Percentiles rank a stretch among this genome's conserved stretches.
Conservation (phyloP, 2,888 invertebrate genomes). For the Odontothrips loti region DNA sequence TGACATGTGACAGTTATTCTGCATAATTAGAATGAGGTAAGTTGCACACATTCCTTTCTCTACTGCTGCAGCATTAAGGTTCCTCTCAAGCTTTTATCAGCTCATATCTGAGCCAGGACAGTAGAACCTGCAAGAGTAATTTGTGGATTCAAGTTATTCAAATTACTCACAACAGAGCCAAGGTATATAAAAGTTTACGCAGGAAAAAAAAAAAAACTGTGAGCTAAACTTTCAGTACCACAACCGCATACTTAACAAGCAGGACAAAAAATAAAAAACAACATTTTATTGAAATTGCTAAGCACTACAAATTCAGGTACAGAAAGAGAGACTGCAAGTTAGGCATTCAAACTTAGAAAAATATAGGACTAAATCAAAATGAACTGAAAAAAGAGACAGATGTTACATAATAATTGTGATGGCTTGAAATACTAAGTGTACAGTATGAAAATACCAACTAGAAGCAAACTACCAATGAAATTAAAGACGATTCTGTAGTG, state of each 20-base stretch:
- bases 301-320: background rate
- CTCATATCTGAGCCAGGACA: conserved; percentile 15
- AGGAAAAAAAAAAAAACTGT: background rate
- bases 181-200: background rate
- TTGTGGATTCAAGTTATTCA: background rate
- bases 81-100: background rate
- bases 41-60: background rate
- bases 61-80: background rate
- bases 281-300: background rate
- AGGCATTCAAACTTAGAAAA: background rate
- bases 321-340: background rate
- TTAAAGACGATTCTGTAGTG: too few species aligned
- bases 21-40: background rate
- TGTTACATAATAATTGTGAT: too few species aligned
- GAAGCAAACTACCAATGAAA: background rate
- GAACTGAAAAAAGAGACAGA: too few species aligned
- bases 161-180: background rate
- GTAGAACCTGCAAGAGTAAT: conserved; percentile 1
- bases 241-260: background rate
- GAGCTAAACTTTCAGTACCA: background rate
- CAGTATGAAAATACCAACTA: background rate
- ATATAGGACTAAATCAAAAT: too few species aligned
- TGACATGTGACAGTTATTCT: background rate
- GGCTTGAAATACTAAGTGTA: background rate
- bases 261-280: background rate